Evolutionary conservation across 30 jellyfish, hydroid and myxozoan species (phyloP).

Genomic region (Cassiopea andromeda): DNA sequence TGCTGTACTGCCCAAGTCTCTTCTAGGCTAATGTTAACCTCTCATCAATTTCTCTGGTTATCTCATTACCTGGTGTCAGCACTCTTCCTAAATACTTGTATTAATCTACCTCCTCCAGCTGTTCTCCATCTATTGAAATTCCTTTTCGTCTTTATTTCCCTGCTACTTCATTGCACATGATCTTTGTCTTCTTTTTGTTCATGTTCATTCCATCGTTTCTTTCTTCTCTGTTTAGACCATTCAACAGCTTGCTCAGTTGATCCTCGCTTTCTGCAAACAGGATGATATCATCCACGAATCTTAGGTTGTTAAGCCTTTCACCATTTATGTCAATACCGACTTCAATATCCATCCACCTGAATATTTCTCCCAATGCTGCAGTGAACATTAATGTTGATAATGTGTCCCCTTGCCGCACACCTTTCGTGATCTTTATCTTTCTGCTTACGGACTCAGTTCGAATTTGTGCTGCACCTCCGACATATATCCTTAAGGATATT

Average conservation of each 20-base stretch:
- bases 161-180: background rate
- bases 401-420: constrained; percentile 69
- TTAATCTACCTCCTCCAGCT: too few species aligned
- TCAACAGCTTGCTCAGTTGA: constrained; percentile 18
- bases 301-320: constrained; percentile 48
- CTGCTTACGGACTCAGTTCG: constrained; percentile 41
- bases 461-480: constrained; percentile 50
- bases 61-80: too few species aligned
- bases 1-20: constrained; percentile 64
- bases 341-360: background rate
- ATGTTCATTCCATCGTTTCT: constrained; percentile 25
- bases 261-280: constrained; percentile 57
- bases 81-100: too few species aligned
- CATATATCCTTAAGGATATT: background rate
- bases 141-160: constrained; percentile 46
- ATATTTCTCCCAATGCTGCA: constrained; percentile 44
- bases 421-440: constrained; percentile 53
- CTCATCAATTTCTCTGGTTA: constrained; percentile 9
- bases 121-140: background rate
- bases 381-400: constrained; percentile 51
- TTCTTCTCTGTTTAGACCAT: background rate
- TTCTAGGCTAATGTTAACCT: constrained; percentile 63
- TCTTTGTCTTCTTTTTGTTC: background rate
- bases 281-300: constrained; percentile 24
- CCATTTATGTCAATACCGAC: constrained; percentile 65